These are phyloP conservation scores for Pelecanoides urinatrix DNA, from an alignment of 2,113 vertebrate genomes.

Conservation along the genomic window DNA sequence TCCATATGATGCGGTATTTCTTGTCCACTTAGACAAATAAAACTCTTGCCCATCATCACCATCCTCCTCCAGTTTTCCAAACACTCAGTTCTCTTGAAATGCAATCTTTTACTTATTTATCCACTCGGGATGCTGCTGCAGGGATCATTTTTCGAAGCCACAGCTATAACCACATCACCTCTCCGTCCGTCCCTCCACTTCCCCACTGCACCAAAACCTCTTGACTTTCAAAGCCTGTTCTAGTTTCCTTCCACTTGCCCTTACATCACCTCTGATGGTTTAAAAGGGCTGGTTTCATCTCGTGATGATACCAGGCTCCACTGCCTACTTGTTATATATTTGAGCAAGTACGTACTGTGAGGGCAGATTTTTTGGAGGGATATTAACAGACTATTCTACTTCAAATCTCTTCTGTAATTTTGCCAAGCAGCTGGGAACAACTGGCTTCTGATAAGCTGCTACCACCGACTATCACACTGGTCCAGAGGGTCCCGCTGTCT, in stretches of 20 bases:
- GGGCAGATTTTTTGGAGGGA: neutral
- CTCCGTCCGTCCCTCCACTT: neutral
- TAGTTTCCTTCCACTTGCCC: neutral
- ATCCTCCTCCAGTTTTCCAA: neutral
- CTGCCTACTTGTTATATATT: neutral
- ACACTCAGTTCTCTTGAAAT: neutral
- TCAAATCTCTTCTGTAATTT: neutral
- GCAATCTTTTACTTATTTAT: neutral
- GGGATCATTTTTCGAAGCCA: neutral
- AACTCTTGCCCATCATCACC: neutral
- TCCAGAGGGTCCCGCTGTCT: accelerated
- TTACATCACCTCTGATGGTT: accelerated
- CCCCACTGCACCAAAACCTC: neutral
- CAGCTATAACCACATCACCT: neutral
- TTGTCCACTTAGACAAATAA: neutral
- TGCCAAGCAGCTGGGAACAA: neutral
- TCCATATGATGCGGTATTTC: neutral
- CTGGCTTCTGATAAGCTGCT: neutral
- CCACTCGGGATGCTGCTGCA: neutral
- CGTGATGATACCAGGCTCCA: neutral
- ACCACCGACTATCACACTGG: neutral
- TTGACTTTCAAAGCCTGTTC: neutral
- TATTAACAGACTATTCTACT: neutral
- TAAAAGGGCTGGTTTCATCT: neutral
- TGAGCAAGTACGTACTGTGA: neutral